Percentiles rank a stretch among this genome's conserved stretches.
These are phyloP conservation scores for Pitangus sulphuratus DNA, from an alignment of 2,797 vertebrate genomes.

Conservation along the genomic window DNA sequence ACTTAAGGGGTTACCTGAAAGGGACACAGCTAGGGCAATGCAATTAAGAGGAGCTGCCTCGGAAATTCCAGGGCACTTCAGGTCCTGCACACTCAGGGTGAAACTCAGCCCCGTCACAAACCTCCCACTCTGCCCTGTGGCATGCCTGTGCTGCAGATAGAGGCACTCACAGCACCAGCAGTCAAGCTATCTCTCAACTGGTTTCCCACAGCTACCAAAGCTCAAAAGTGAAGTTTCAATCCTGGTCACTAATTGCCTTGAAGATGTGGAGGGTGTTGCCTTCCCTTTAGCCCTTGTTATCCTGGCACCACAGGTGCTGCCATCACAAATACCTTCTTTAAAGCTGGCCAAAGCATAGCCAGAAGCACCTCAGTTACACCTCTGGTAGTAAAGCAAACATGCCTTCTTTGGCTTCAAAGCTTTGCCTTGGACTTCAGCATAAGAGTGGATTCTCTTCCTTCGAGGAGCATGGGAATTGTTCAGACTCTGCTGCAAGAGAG, in stretches of 20 bases:
- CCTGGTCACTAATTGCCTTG: background rate
- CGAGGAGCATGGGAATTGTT: background rate
- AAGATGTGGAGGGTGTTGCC: too few relatives aligned
- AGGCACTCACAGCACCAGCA: background rate
- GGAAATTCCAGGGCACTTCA: background rate
- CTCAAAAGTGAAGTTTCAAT: background rate
- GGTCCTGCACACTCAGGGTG: rapidly evolving
- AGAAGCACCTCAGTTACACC: background rate
- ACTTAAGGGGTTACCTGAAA: background rate
- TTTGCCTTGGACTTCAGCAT: background rate
- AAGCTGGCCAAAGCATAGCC: background rate
- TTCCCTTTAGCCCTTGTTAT: background rate
- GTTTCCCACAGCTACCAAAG: background rate
- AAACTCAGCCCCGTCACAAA: background rate
- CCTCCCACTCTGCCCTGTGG: background rate
- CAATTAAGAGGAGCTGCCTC: background rate
- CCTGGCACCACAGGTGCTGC: background rate
- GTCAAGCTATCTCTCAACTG: background rate
- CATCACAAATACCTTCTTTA: background rate
- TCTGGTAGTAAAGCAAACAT: background rate
- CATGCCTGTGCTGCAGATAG: background rate
- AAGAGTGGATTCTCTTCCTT: background rate
- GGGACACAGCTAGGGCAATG: background rate
- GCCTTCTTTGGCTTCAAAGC: background rate
- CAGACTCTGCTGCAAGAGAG: background rate